Percentiles rank a stretch among this genome's conserved stretches.
phyloP scores from a whole-genome alignment of 2,113 vertebrate species.

The Phodopus roborovskii region DNA sequence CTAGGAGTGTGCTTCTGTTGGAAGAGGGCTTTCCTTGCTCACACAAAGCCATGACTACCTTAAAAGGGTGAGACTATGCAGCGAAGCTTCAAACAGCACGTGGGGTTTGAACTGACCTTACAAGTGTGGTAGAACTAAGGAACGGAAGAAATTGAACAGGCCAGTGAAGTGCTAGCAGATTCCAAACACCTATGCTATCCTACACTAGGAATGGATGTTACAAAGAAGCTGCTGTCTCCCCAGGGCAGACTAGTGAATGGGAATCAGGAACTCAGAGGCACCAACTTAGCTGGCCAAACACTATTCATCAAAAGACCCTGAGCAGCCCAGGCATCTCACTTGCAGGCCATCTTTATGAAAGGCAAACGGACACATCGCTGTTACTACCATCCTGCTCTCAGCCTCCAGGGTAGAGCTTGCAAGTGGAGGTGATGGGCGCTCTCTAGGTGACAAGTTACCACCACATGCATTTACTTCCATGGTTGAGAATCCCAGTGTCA shows the following conservation, averaged over 20 bases:
- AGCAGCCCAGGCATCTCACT: background rate
- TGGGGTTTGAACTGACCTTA: background rate
- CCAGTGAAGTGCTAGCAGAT: background rate
- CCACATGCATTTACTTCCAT: background rate
- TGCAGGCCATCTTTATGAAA: background rate
- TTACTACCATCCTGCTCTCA: background rate
- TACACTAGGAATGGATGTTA: background rate
- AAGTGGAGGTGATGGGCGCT: background rate
- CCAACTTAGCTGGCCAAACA: background rate
- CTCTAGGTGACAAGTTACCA: background rate
- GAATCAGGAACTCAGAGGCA: slow-evolving; percentile 33
- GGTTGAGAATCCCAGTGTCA: background rate
- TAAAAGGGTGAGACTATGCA: background rate
- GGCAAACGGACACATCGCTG: background rate
- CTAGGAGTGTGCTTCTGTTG: background rate
- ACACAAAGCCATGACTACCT: background rate
- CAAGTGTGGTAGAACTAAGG: background rate
- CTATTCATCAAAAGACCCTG: background rate
- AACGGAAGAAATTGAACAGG: background rate
- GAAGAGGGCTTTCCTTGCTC: too few relatives aligned
- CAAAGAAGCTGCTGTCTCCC: background rate
- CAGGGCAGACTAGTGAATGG: background rate
- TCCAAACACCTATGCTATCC: background rate
- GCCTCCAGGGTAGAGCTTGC: background rate
- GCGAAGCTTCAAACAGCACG: background rate